Percentiles rank a stretch among this genome's conserved stretches.
phyloP scores from a whole-genome alignment of 1,140 invertebrate genomes.

The Penaeus japonicus region DNA sequence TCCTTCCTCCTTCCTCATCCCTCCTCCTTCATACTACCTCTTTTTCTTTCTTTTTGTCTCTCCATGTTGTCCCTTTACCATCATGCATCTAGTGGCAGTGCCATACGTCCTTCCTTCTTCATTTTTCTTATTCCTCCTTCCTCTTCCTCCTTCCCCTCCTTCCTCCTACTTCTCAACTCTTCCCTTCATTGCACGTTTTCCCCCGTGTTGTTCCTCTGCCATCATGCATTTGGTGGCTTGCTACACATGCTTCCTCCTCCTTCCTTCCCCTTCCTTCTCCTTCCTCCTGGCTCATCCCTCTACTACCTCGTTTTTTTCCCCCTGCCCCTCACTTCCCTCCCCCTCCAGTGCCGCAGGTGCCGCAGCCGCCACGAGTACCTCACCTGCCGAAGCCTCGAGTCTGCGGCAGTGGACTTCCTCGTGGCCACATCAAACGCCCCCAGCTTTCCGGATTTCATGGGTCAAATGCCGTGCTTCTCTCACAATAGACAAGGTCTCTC shows the following conservation, averaged over 20 bases:
- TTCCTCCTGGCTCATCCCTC: background rate
- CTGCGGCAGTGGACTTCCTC: no score
- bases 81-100: background rate
- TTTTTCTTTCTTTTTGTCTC: background rate
- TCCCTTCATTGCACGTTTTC: background rate
- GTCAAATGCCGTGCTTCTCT: no score
- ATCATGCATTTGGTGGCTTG: background rate
- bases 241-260: background rate
- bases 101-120: background rate
- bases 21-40: background rate
- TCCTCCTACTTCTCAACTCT: background rate
- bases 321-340: background rate
- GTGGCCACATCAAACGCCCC: no score
- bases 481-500: no score
- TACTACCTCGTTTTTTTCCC: background rate
- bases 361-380: no score
- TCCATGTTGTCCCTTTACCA: no score
- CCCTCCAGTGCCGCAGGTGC: no score
- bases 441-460: no score
- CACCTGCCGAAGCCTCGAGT: no score
- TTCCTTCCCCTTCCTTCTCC: background rate
- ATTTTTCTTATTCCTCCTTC: no score
- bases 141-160: background rate
- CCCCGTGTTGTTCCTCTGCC: background rate
- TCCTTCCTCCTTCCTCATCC: background rate